Base-by-base conservation (phyloP, 2,797 vertebrate genomes). In the Denticeps clupeoides region DNA sequence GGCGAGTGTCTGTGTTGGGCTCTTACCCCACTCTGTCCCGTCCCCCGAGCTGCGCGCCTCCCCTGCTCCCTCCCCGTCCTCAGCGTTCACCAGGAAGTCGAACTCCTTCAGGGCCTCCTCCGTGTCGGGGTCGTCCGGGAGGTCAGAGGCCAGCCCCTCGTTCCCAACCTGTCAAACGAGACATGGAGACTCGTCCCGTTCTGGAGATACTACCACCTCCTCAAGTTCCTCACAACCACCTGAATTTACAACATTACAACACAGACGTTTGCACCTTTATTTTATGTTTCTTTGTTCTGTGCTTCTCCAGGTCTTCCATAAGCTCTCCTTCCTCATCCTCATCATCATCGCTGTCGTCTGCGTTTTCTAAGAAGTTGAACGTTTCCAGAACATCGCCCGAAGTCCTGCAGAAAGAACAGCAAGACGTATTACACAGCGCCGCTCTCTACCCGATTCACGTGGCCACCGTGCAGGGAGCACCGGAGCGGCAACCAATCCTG, bases 21-120 rank as follows among this genome's bases (percentile, higher is more conserved):
- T 31, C 88, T 91, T 84, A 97, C 94, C 93, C 94, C 94, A 98
- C 75, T 98, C 94, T 5, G 94, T 98, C 59, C 94, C 94, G 62
- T 98, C 93, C 55, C 94, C 94, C 22, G 93, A 97, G 79, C 94
- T 98, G 56, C 93, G 84, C 29, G 93, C 93, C 72, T 98, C 94
- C 6, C 94, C 93, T 2, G 94, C 93, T 54, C 94, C 94, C 62
- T 98, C 93, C 19, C 92, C 94, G 46, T 97, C 94, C 78, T 97
- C 94, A n/a, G 91, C 91, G 21, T 90, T 93, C 56, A 95, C 94
- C 79, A 98, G 78, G 75, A 98, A 98, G 78, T 98, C 93, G 81
- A 98, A 98, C 75, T 98, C 93, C 77, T 98, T 98, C 70, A 98
- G 78, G 2, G 89, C 94, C 78, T 97, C 93, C 72, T 97, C 93